phyloP scores from a whole-genome alignment of 2,888 invertebrate genomes.

The Metacarcinus magister region DNA sequence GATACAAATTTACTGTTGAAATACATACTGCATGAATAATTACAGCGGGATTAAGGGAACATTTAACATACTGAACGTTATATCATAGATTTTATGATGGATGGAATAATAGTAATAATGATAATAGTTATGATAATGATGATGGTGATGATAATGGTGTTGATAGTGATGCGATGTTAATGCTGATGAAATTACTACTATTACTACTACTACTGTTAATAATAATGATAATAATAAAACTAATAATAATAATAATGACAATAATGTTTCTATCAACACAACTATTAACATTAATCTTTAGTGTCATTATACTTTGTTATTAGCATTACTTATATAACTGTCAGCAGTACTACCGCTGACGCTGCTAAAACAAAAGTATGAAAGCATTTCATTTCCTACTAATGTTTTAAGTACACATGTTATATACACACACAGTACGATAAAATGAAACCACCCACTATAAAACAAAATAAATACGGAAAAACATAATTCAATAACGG shows the following conservation, averaged over 20 bases:
- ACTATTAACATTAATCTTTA: neutral
- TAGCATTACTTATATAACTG: neutral
- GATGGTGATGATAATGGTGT: neutral
- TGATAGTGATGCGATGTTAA: neutral
- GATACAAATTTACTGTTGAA: neutral
- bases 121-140: neutral
- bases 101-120: neutral
- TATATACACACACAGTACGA: neutral
- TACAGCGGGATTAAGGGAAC: neutral
- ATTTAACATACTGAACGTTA: neutral
- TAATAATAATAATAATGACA: neutral
- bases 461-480: neutral
- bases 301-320: neutral
- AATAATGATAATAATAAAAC: neutral
- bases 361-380: neutral
- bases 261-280: neutral
- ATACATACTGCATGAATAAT: conserved; percentile 22
- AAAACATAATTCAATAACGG: neutral
- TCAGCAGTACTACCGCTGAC: neutral
- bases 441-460: neutral
- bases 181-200: neutral
- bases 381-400: neutral
- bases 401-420: neutral
- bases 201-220: neutral
- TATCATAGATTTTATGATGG: neutral